Evolutionary conservation across 2,797 vertebrate species (phyloP), one percentile per base, ranked within the genome.

Genomic region (Ficedula albicollis): DNA sequence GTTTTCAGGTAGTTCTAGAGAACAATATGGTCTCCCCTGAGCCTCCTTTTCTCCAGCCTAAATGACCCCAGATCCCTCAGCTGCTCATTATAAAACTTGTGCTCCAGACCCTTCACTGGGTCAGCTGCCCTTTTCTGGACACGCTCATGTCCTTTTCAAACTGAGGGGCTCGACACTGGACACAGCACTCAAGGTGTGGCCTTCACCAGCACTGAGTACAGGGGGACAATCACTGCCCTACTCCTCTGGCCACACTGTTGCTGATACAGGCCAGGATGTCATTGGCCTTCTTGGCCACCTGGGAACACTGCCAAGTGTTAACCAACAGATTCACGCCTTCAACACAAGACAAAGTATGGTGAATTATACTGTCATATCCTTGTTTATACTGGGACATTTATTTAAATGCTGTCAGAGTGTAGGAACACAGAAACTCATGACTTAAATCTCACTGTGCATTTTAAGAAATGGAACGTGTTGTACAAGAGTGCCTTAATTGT

Each of bases 261-360:
- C 11, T 41, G 64, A 39, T 4, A 41, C 41, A 69, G 41, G 6
- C 41, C 64, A 62, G 30, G 39, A 48, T 25, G 23, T 4, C 46
- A 38, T 0, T 20, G 38, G 46, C n/a, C 23, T 44, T 38, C n/a
- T 5, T 1, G 2, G 38, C n/a, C 54, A 76, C 23, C 23, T 76
- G n/a, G 13, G n/a, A 19, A 77, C 30, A 39, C 34, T 30, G 17
- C 21, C 20, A 39, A n/a, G 48, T 30, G 34, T 18, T 36, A 30
- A 77, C 3, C 39, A 54, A 19, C n/a, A 76, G 15, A 56, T 68
- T 76, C 78, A 78, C 32, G 59, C 22, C 55, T 69, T 64, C n/a
- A 48, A 29, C 32, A 43, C 10, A 66, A 81, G 44, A 49, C 36
- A 69, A 23, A 44, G 23, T 3, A 41, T 17, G 41, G 8, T 29